These are phyloP conservation scores for Stictonetta naevosa DNA, from an alignment of 2,113 vertebrate species.

Conservation along the genomic window DNA sequence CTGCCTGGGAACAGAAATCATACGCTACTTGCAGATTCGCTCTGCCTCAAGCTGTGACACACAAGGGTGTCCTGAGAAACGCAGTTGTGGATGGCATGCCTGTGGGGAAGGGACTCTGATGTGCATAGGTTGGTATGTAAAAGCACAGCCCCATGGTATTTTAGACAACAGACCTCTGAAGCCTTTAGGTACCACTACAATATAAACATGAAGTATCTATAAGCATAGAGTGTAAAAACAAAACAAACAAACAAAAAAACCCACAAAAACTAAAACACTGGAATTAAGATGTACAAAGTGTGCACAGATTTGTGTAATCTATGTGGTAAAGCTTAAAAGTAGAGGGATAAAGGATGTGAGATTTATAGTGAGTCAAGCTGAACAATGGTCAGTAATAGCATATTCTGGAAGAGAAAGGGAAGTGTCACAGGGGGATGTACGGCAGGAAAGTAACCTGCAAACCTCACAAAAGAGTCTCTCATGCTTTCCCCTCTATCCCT, in stretches of 20 bases:
- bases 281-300: background rate
- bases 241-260: background rate
- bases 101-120: background rate
- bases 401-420: background rate
- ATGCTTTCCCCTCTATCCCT: background rate
- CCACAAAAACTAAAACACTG: background rate
- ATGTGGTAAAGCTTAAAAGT: background rate
- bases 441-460: background rate
- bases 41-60: background rate
- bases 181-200: background rate
- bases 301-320: background rate
- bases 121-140: background rate
- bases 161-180: background rate
- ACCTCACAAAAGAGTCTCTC: background rate
- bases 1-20: background rate
- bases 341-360: background rate
- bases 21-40: background rate
- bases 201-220: background rate
- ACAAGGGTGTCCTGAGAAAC: background rate
- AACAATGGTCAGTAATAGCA: background rate
- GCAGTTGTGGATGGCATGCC: background rate
- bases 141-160: background rate
- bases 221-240: background rate
- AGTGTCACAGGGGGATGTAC: accelerated
- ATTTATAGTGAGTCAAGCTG: background rate